phyloP scores from a whole-genome alignment of 2,113 vertebrate species.

The Colossoma macropomum region DNA sequence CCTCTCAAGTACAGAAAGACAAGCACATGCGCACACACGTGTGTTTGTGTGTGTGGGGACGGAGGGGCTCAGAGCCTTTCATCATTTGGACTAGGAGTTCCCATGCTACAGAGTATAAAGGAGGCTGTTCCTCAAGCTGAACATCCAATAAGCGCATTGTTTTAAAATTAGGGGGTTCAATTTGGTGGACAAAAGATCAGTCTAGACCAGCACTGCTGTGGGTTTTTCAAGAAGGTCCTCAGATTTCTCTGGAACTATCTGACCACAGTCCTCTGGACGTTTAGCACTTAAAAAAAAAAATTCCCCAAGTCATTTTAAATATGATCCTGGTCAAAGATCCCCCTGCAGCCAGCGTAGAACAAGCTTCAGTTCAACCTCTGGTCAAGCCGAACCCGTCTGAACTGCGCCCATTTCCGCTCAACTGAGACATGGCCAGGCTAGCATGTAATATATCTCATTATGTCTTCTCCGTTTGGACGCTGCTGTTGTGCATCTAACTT shows the following conservation, averaged over 20 bases:
- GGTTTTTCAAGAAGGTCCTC: slow-evolving; percentile 45
- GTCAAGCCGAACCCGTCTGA: slow-evolving; percentile 45
- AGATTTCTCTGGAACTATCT: slow-evolving; percentile 38
- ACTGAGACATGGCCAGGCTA: slow-evolving; percentile 30
- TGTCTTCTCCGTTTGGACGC: slow-evolving; percentile 43
- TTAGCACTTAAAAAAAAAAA: slow-evolving; percentile 20
- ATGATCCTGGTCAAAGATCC: slow-evolving; percentile 45
- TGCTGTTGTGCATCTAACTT: slow-evolving; percentile 27
- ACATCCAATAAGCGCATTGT: slow-evolving; percentile 50
- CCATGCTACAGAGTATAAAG: slow-evolving; percentile 22
- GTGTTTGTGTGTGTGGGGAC: slow-evolving; percentile 16
- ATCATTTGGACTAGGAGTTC: slow-evolving; percentile 5
- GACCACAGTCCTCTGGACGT: slow-evolving; percentile 31
- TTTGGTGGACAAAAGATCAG: slow-evolving; percentile 31
- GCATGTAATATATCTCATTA: slow-evolving; percentile 49
- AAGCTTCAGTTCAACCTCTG: slow-evolving; percentile 37
- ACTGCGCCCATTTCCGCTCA: slow-evolving; percentile 26
- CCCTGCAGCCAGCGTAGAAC: slow-evolving; percentile 30
- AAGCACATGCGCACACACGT: not conserved
- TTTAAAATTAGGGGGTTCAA: slow-evolving; percentile 38
- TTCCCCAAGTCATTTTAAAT: slow-evolving; percentile 44
- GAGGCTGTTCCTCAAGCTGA: slow-evolving; percentile 10
- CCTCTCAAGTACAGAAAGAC: not conserved
- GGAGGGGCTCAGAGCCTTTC: slow-evolving; percentile 1
- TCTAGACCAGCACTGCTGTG: slow-evolving; percentile 24